Percentiles rank a stretch among this genome's conserved stretches.
These are phyloP conservation scores for Mesaphorura yosii DNA, from an alignment of 1,140 invertebrate genomes.

Conservation along the genomic window DNA sequence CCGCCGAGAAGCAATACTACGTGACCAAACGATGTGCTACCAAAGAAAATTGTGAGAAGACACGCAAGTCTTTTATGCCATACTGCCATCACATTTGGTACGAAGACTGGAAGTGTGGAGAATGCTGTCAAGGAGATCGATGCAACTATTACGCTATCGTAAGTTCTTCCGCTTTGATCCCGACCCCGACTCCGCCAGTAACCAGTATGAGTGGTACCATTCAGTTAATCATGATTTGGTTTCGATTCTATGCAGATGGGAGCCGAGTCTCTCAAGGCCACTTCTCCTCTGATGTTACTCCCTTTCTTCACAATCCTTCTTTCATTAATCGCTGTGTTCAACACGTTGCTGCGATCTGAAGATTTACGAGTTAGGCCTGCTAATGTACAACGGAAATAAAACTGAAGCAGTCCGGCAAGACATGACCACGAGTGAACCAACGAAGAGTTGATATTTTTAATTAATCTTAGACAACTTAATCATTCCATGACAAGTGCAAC, in stretches of 20 bases:
- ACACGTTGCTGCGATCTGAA: too few species aligned
- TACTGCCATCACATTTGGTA: slow-evolving; percentile 93
- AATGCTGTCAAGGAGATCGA: slow-evolving; percentile 90
- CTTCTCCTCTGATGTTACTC: slow-evolving; percentile 12
- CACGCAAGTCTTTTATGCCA: slow-evolving; percentile 53
- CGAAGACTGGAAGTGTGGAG: slow-evolving; percentile 91
- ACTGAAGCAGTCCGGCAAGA: not conserved
- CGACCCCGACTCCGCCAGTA: too few species aligned
- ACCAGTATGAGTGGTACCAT: too few species aligned
- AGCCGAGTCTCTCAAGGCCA: slow-evolving; percentile 15
- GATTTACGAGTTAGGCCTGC: not conserved
- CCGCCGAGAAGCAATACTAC: slow-evolving; percentile 85
- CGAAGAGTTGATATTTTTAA: too few species aligned
- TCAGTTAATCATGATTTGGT: too few species aligned
- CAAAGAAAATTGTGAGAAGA: slow-evolving; percentile 60
- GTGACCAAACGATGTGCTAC: slow-evolving; percentile 83
- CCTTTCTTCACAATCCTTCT: slow-evolving; percentile 10
- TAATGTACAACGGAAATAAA: not conserved
- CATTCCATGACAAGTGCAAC: too few species aligned
- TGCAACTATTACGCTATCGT: slow-evolving; percentile 96
- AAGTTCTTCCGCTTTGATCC: slow-evolving; percentile 43
- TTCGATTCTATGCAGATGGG: too few species aligned
- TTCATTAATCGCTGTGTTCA: too few species aligned
- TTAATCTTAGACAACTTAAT: too few species aligned
- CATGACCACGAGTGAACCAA: too few species aligned